Evolutionary conservation across 1,140 invertebrate genomes (phyloP).

Genomic region (Triops cancriformis): DNA sequence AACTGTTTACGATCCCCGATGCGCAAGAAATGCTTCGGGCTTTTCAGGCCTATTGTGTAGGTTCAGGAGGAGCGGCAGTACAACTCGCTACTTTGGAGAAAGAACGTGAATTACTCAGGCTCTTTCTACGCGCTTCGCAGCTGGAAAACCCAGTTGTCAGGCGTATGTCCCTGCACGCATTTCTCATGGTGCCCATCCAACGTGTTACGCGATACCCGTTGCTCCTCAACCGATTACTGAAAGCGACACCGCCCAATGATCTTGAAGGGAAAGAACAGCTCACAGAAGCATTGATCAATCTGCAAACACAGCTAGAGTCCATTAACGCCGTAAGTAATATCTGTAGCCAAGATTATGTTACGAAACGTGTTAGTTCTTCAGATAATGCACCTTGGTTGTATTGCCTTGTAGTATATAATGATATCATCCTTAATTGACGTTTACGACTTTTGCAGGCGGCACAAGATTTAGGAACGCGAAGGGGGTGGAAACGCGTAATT

Average conservation of each 20-base stretch:
- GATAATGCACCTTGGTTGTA: not conserved
- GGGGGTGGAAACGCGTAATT: not conserved
- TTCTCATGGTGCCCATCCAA: constrained; percentile 90
- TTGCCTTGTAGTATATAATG: not conserved
- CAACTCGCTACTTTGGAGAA: constrained; percentile 84
- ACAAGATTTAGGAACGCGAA: not conserved
- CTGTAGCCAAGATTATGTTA: too few species aligned
- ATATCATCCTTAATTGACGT: not conserved
- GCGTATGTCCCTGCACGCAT: constrained; percentile 92
- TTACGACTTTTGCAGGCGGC: not conserved
- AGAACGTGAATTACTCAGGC: constrained; percentile 86
- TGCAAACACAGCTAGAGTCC: constrained; percentile 84
- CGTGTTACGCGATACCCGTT: constrained; percentile 88
- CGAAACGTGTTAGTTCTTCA: not conserved
- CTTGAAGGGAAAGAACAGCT: constrained; percentile 62
- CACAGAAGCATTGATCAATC: constrained; percentile 77
- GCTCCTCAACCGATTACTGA: constrained; percentile 75
- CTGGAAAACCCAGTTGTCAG: constrained; percentile 89
- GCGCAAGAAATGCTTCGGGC: constrained; percentile 80
- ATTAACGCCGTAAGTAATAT: constrained; percentile 66
- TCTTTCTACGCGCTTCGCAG: constrained; percentile 90
- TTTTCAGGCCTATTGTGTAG: constrained; percentile 80
- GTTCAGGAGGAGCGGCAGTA: constrained; percentile 65
- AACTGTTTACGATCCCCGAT: constrained; percentile 74
- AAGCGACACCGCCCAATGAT: constrained; percentile 69